Evolutionary conservation across 1,140 invertebrate genomes (phyloP), one percentile per base, ranked within the genome.

Genomic region (Mamestra configurata): DNA sequence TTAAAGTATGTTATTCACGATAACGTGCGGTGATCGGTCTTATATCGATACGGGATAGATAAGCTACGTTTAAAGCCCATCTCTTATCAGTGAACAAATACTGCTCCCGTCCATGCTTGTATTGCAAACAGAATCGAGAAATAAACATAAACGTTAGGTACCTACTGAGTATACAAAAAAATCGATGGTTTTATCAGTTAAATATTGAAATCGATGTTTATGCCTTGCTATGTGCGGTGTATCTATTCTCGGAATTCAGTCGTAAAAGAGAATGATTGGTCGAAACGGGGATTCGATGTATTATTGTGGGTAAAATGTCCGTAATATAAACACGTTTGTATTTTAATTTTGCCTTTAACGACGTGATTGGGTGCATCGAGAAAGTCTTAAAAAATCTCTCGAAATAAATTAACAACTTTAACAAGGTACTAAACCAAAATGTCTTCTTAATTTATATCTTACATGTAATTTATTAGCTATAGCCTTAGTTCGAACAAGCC

Each of bases 41-140:
- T 81, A 66, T 71, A 85, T 73, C 82, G 82, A 59, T 77, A 81
- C 66, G 35, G 55, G 18, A 80, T 83, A 84, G 77, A 79, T 81
- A 86, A 72, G 73, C 13, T 24, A 43, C 64, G 55, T 70, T 66
- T 82, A 79, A n/a, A 81, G 76, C 81, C 79, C 68, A 89, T 87
- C 80, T 85, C 70, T 84, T 88, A 89, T 88, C 87, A 61, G 53
- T 81, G 10, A 15, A 18, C 79, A 89, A 89, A 91, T 70, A 89
- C 75, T 84, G 89, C 89, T 89, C 85, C 89, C 82, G 88, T 82
- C 87, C 82, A 37, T 68, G 57, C 43, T 68, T 77, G 61, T 68
- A 68, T 20, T 37, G 75, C 59, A 77, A 77, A 77, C 61, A 59
- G 55, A 64, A 77, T 68, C 49, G 24, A 68, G 59, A 77, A 66